phyloP scores from a whole-genome alignment of 2,888 invertebrate species.

The Papilio protenor region DNA sequence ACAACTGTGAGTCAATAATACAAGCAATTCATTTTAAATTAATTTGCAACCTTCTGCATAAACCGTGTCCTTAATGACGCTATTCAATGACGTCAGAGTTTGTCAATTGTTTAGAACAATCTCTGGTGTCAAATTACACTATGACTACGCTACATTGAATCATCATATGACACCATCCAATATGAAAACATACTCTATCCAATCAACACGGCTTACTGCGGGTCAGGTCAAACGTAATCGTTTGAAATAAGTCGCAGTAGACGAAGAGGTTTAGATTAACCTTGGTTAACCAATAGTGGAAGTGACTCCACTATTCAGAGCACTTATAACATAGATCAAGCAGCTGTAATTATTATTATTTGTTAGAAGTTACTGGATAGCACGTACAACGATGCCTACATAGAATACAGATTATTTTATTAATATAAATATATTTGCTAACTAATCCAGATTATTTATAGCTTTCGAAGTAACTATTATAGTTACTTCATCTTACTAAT shows the following conservation, averaged over 20 bases:
- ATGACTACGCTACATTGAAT: slow-evolving; percentile 34
- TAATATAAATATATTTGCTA: no score
- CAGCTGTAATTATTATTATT: no score
- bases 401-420: no score
- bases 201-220: slow-evolving; percentile 35
- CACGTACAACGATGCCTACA: no score
- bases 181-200: slow-evolving; percentile 34
- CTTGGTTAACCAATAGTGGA: no score
- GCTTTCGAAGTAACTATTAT: no score
- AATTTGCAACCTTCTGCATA: background rate
- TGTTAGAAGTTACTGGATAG: no score
- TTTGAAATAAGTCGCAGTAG: slow-evolving; percentile 19
- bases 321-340: no score
- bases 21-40: background rate
- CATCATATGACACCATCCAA: slow-evolving; percentile 39
- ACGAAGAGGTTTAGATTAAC: background rate
- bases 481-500: no score
- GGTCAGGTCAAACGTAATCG: slow-evolving; percentile 14
- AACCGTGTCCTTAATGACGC: background rate
- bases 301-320: no score
- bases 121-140: slow-evolving; percentile 33
- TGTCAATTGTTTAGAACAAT: slow-evolving; percentile 21
- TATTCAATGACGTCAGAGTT: slow-evolving; percentile 31
- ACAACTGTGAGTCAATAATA: background rate
- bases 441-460: no score